Percentiles rank a stretch among this genome's conserved stretches.
These are phyloP conservation scores for Actenoides lindsayi DNA, from an alignment of 2,113 vertebrate species.

Conservation along the genomic window DNA sequence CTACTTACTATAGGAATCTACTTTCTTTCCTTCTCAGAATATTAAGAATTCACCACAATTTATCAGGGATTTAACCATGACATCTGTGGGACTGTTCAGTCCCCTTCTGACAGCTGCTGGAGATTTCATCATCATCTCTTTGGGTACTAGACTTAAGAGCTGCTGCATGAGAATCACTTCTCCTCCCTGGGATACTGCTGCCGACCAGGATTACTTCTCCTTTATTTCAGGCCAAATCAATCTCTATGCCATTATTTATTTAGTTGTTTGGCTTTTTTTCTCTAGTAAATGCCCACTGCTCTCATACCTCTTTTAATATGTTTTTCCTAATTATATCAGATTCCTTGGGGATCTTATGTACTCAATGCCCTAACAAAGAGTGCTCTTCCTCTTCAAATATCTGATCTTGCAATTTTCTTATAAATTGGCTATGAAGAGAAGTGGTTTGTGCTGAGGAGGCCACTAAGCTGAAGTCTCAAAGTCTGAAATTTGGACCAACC, in stretches of 20 bases:
- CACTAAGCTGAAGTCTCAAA: not conserved
- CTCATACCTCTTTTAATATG: not conserved
- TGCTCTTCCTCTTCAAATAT: not conserved
- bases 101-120: not conserved
- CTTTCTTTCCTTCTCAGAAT: not conserved
- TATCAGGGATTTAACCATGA: not conserved
- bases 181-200: not conserved
- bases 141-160: not conserved
- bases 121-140: not conserved
- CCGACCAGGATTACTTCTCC: not conserved
- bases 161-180: not conserved
- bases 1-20: not conserved
- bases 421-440: not conserved
- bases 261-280: not conserved
- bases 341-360: not conserved
- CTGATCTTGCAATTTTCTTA: not conserved
- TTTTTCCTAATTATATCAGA: not conserved
- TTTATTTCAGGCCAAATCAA: not conserved
- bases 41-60: not conserved
- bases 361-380: not conserved
- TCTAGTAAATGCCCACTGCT: not conserved
- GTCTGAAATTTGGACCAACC: not conserved
- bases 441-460: not conserved
- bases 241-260: not conserved
- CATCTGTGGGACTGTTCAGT: not conserved